These are phyloP conservation scores for Chymomyza fuscimana DNA, from an alignment of 2,888 invertebrate genomes.

Conservation along the genomic window DNA sequence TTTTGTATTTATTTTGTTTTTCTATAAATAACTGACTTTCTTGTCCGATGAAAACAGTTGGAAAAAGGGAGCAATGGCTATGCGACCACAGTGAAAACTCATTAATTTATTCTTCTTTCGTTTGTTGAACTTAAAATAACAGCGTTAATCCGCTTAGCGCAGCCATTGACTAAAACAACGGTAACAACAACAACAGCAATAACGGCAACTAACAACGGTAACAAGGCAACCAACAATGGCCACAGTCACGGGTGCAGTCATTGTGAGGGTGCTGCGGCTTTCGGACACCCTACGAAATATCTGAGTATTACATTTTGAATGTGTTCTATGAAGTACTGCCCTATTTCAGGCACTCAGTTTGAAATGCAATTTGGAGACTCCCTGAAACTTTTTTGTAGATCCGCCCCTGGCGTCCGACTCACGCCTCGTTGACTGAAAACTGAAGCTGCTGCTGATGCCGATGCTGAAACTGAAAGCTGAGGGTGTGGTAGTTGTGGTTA, in stretches of 20 bases:
- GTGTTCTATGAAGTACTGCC: too few species aligned
- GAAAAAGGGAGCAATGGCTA: not conserved
- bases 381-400: too few species aligned
- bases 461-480: not conserved
- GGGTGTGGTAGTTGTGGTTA: constrained; percentile 19
- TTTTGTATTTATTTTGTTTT: not conserved
- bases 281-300: too few species aligned
- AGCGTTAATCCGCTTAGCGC: constrained; percentile 73
- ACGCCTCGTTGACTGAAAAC: constrained; percentile 18
- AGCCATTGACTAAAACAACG: constrained; percentile 66
- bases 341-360: too few species aligned
- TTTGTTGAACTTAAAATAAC: constrained; percentile 75
- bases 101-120: constrained; percentile 76
- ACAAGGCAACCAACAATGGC: constrained; percentile 11
- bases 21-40: constrained; percentile 48
- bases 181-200: constrained; percentile 30
- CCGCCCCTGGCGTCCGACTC: constrained; percentile 12
- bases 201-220: constrained; percentile 6
- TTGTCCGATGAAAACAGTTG: constrained; percentile 41
- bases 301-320: too few species aligned
- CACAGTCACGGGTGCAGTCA: not conserved
- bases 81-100: constrained; percentile 73
- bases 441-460: not conserved
- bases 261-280: not conserved
- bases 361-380: too few species aligned